phyloP scores from a whole-genome alignment of 2,797 vertebrate species.

The Micrastur ruficollis region DNA sequence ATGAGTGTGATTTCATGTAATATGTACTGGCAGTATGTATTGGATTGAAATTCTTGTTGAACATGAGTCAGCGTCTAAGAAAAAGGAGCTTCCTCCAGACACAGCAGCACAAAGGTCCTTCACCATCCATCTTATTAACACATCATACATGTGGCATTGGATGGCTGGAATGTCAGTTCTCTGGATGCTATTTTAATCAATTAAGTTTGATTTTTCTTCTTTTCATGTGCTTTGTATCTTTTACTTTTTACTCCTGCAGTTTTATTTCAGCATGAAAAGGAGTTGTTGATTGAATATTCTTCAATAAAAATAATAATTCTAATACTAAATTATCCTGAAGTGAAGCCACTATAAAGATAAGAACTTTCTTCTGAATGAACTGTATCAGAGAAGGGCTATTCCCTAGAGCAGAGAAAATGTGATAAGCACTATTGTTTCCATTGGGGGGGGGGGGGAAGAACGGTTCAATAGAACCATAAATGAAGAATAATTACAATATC shows the following conservation, averaged over 20 bases:
- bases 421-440: neutral
- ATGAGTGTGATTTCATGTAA: neutral
- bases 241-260: neutral
- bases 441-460: too few species aligned
- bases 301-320: neutral
- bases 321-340: neutral
- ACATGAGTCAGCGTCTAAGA: accelerated
- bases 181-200: neutral
- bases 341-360: neutral
- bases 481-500: neutral
- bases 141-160: neutral
- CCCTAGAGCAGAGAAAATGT: neutral
- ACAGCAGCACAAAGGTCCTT: neutral
- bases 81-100: neutral
- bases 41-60: neutral
- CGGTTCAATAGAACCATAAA: neutral
- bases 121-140: neutral
- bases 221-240: neutral
- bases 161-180: neutral
- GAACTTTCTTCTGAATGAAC: neutral
- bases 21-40: neutral
- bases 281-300: neutral
- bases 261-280: neutral
- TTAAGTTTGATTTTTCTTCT: neutral
- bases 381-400: neutral